phyloP scores from a whole-genome alignment of 2,797 vertebrate genomes.

The Trachurus trachurus region DNA sequence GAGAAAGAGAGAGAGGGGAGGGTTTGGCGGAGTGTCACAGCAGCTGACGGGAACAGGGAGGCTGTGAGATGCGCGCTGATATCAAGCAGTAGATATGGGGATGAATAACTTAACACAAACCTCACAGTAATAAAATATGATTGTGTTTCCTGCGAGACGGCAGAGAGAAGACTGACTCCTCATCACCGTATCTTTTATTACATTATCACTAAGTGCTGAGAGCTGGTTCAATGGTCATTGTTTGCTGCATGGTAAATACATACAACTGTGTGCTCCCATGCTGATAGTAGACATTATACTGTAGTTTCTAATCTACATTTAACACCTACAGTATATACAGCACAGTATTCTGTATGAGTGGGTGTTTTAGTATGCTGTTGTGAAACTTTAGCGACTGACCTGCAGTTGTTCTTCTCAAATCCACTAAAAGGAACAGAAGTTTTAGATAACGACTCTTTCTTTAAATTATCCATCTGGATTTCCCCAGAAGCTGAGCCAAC shows the following conservation, averaged over 20 bases:
- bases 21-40: constrained; percentile 13
- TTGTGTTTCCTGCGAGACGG: constrained; percentile 2
- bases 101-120: constrained; percentile 45
- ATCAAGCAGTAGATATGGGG: constrained; percentile 41
- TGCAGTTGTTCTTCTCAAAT: not conserved
- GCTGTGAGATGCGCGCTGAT: constrained; percentile 14
- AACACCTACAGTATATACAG: not conserved
- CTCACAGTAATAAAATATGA: constrained; percentile 27
- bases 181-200: not conserved
- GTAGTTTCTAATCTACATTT: too few species aligned
- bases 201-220: not conserved
- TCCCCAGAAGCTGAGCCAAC: not conserved
- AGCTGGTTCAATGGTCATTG: not conserved
- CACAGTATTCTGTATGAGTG: not conserved
- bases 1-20: not conserved
- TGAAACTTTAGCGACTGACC: not conserved
- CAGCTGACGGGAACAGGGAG: constrained; percentile 45
- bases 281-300: not conserved
- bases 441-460: too few species aligned
- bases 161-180: not conserved
- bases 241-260: constrained; percentile 3
- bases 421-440: not conserved
- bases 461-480: too few species aligned
- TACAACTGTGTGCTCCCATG: not conserved
- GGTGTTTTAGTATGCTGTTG: not conserved